Base-by-base conservation (phyloP, 2,888 invertebrate species). In the Phoronis australis region DNA sequence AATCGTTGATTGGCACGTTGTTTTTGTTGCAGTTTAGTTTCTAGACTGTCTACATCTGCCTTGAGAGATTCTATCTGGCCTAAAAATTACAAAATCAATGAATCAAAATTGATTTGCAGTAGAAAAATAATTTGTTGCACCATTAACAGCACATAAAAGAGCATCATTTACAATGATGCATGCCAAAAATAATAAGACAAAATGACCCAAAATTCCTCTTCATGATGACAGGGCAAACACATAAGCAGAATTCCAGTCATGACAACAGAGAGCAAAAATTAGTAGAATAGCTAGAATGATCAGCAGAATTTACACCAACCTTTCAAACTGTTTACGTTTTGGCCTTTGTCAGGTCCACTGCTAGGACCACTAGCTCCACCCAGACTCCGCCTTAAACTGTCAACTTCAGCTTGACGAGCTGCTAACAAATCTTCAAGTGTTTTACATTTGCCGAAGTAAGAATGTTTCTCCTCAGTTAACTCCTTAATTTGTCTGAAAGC, bases 371-470 rank as follows among this genome's bases (percentile, higher is more conserved):
- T 18, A 24, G 53, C 26, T 2, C 50, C 42, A 18, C 57, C 31
- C 37, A 64, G 47, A 37, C 57, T 59, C 12, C 57, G 44, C 5
- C 59, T 54, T 23, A 71, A 54, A 5, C 58, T 51, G n/a, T 69
- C 66, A 50, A 67, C 69, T 54, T 72, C 71, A 37, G 59, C 59
- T 39, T 54, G 55, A 18, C 68, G 48, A 9, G 67, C 70, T 25
- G 64, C 68, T 52, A 65, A 53, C 48, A 66, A 45, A 52, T 72
- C 70, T 41, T 68, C 67, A 37, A 67, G 51, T 37, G 68, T 70
- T 46, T 65, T 61, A 22, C 68, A 51, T 22, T 59, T 52, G 15
- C 68, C 67, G 51, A 61, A 58, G 4, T 63, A 63, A 18, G 60
- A 60, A 58, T 71, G 71, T 41, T 66, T 57, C 45, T 69, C 68